Base-by-base conservation (phyloP, 1,140 invertebrate species). In the Ostrea edulis region DNA sequence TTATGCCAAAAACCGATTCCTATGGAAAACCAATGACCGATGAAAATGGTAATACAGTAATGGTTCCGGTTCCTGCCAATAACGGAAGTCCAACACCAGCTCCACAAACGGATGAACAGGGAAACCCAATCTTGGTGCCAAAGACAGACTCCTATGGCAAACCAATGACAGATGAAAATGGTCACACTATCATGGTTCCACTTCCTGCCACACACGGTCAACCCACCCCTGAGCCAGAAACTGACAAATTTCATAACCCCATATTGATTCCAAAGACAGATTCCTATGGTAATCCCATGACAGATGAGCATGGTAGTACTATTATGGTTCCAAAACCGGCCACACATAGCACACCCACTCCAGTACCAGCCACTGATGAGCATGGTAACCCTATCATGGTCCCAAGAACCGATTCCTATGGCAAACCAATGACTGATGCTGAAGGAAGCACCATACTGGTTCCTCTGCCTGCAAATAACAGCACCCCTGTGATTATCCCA, bases 231-330 rank as follows among this genome's bases (percentile, higher is more conserved):
- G 55, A 35, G 0, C 82, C 90, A 29, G 35, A 89, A 52, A 86
- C 87, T 0, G 53, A 81, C 22, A 58, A 58, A 35, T 85, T 85
- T 85, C 51, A 35, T 11, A 54, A 71, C 29, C 52, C 65, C 8
- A 55, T 58, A 12, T 88, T 89, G 58, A 62, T 82, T 51, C 35
- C 22, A 71, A 53, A 90, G 22, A 89, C 86, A 14, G 53, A 86
- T 81, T 82, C 88, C 12, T 85, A 68, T 22, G 65, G 58, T 22
- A 35, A 86, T 44, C 87, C 86, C 85, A 83, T 29, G 25, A 71
- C 87, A 71, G 87, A 85, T 29, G 35, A 55, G 2, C 88, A 71
- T 77, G 68, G 87, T 65, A 84, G 88, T 53, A 82, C 87, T 12
- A 86, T 84, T 7, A 11, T 22, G 8, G 53, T 65, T 44, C 86